These are phyloP conservation scores for Phortica magna DNA, from an alignment of 2,888 invertebrate genomes.

Conservation along the genomic window DNA sequence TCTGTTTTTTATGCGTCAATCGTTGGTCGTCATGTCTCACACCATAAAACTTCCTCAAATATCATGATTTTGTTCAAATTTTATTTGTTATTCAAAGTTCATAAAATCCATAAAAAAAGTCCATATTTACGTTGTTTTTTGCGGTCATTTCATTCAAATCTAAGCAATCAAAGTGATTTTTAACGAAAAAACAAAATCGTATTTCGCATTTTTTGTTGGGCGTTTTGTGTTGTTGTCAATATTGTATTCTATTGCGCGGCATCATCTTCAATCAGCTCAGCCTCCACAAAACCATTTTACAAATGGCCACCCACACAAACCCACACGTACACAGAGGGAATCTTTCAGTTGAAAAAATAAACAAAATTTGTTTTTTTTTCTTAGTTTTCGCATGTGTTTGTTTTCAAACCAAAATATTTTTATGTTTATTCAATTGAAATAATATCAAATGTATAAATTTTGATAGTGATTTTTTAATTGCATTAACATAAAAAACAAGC, in stretches of 20 bases:
- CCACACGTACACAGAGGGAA: background rate
- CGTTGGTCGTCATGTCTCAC: too few species aligned
- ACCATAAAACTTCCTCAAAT: background rate
- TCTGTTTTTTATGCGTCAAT: background rate
- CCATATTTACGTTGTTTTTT: background rate
- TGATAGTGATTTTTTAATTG: too few species aligned
- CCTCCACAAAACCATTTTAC: constrained; percentile 26
- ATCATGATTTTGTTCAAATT: background rate
- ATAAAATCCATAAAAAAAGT: constrained; percentile 12
- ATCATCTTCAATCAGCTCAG: constrained; percentile 10
- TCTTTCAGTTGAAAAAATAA: background rate
- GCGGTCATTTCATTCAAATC: background rate
- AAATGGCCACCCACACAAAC: constrained; percentile 1
- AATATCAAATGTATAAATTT: too few species aligned
- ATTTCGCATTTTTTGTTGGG: background rate
- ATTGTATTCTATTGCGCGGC: constrained; percentile 14
- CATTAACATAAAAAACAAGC: too few species aligned
- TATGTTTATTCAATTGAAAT: too few species aligned
- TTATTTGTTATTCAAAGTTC: constrained; percentile 22
- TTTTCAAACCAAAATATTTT: background rate
- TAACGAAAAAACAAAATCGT: background rate
- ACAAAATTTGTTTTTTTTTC: background rate
- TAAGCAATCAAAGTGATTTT: background rate
- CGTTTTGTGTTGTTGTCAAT: constrained; percentile 1
- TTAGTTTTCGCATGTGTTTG: background rate